Evolutionary conservation across 2,797 vertebrate species (phyloP), one percentile per base, ranked within the genome.

Genomic region (Anisognathus igniventris): DNA sequence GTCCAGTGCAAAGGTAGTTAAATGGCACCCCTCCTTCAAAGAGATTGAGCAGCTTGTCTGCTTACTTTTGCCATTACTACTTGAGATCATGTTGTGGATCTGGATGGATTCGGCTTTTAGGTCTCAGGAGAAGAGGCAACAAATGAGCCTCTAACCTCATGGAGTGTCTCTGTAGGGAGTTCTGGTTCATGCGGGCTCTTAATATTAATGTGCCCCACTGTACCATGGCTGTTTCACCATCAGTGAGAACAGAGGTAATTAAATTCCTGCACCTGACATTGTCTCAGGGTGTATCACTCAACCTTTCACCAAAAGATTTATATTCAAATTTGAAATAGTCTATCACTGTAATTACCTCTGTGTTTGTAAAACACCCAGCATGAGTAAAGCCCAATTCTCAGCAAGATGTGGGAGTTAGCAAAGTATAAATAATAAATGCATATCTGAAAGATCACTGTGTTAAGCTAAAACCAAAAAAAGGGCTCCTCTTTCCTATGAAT

Each of bases 381-480:
- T 22, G 54, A 45, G 17, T 60, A 74, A 54, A 90, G 50, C 25
- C 20, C 39, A 72, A 44, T 77, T 87, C 64, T 72, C 61, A 87
- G 68, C 39, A 85, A 57, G 61, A 87, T 53, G 44, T 53, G 44
- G 28, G 58, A 89, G 60, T 82, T 85, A 85, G 62, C 22, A 87
- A 93, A 91, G 86, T 66, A 73, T 70, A 73, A 93, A 87, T 91
- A 93, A 93, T 88, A 88, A 91, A 94, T 71, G 82, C 20, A 14
- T 74, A 79, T 77, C 65, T 57, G 42, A 93, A 83, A 71, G n/a
- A 74, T 82, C 50, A 45, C 35, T 31, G 27, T 40, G 13, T 33
- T 60, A 72, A 90, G 18, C 67, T 90, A 30, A 51, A 62, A 33
- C 9, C 4, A 77, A 65, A 71, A 74, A 66, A 76, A 35, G 3